Percentiles rank a stretch among this genome's conserved stretches.
Conservation (phyloP, 2,888 invertebrate genomes). For the Lithodes maja region DNA sequence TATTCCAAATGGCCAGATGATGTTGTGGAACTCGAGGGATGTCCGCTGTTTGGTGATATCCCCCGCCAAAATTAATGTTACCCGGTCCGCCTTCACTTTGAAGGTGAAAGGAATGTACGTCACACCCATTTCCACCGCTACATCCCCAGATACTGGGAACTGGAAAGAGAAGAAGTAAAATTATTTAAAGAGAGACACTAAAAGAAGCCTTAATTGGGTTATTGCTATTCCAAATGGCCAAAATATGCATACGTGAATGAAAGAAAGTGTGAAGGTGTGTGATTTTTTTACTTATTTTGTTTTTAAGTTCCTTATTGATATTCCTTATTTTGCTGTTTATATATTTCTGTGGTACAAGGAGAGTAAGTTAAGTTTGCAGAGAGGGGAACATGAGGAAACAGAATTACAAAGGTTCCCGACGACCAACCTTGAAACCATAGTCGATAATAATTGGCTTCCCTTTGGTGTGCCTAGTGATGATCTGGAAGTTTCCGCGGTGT, state of each 20-base stretch:
- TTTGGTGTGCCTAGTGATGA: conserved; percentile 39
- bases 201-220: too few relatives aligned
- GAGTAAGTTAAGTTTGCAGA: too few relatives aligned
- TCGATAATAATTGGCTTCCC: conserved; percentile 40
- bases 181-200: too few relatives aligned
- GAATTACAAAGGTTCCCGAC: too few relatives aligned
- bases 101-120: conserved; percentile 34
- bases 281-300: too few relatives aligned
- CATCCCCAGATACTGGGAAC: conserved; percentile 67
- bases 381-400: too few relatives aligned
- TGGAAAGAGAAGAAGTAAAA: background rate
- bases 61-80: conserved; percentile 32
- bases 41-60: conserved; percentile 44
- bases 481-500: conserved; percentile 52
- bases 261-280: too few relatives aligned
- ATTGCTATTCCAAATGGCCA: too few relatives aligned
- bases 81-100: conserved; percentile 52
- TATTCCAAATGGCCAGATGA: conserved; percentile 68
- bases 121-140: conserved; percentile 57
- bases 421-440: conserved; percentile 45
- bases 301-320: too few relatives aligned
- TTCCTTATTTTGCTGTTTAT: too few relatives aligned
- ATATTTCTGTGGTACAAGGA: too few relatives aligned
- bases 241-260: too few relatives aligned
- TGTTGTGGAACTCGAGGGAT: conserved; percentile 59